Conservation (phyloP, 2,888 invertebrate genomes). For the Rhyacophila evoluta region DNA sequence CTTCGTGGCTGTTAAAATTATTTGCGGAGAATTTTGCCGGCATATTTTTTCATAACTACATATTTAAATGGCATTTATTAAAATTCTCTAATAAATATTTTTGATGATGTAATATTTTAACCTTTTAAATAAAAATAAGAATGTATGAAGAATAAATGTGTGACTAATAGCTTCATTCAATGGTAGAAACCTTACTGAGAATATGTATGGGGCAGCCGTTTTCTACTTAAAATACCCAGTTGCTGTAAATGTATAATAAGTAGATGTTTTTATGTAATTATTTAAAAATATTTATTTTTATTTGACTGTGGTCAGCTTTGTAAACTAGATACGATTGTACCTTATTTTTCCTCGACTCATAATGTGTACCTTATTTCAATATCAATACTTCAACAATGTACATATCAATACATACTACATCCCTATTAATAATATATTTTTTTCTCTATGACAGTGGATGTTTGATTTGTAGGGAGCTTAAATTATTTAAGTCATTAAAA, state of each 20-base stretch:
- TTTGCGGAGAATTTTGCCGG: neutral
- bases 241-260: neutral
- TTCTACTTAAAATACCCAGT: neutral
- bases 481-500: neutral
- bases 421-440: neutral
- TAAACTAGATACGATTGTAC: constrained; percentile 13
- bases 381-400: constrained; percentile 7
- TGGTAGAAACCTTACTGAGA: neutral
- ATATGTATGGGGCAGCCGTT: neutral
- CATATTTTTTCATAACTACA: neutral
- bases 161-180: neutral
- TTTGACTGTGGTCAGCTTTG: constrained; percentile 13
- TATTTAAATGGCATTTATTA: constrained; percentile 15
- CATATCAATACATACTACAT: neutral
- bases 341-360: constrained; percentile 8
- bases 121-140: neutral
- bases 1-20: neutral
- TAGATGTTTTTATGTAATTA: neutral
- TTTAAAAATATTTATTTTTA: neutral
- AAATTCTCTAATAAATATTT: neutral
- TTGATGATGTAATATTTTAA: constrained; percentile 25
- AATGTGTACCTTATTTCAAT: constrained; percentile 17
- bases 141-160: neutral
- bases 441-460: neutral
- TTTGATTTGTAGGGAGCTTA: neutral